These are phyloP conservation scores for Tenthredo notha DNA, from an alignment of 2,888 invertebrate genomes.

Conservation along the genomic window DNA sequence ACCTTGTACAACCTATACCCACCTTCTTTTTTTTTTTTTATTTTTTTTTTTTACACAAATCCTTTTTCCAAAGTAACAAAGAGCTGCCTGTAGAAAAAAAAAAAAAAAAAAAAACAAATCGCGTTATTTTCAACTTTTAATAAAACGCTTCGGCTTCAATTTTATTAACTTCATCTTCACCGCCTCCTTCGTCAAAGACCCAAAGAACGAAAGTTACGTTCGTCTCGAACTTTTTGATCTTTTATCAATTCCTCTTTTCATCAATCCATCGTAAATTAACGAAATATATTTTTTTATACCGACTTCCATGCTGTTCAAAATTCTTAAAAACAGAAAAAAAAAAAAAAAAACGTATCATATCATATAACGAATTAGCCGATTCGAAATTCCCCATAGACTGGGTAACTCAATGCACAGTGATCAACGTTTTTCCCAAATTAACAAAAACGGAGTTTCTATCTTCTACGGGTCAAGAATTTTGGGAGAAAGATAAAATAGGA, in stretches of 20 bases:
- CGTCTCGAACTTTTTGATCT: background rate
- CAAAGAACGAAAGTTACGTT: background rate
- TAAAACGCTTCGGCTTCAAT: slow-evolving; percentile 15
- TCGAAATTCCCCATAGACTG: too few species aligned
- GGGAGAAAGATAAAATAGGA: background rate
- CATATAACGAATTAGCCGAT: too few species aligned
- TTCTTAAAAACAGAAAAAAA: too few species aligned
- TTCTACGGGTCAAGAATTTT: background rate
- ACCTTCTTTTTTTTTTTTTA: background rate
- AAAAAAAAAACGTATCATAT: too few species aligned
- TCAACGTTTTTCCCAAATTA: background rate
- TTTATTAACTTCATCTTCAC: slow-evolving; percentile 14
- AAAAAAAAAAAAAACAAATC: background rate
- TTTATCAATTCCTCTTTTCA: background rate
- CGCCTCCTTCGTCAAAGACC: background rate
- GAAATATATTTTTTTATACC: too few species aligned
- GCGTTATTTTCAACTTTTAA: slow-evolving; percentile 1
- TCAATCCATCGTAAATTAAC: background rate
- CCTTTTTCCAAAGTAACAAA: background rate
- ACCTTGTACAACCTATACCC: background rate
- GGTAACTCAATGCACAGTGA: background rate
- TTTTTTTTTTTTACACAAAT: background rate
- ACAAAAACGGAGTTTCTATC: background rate
- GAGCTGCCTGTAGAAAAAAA: background rate
- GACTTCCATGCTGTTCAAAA: too few species aligned